phyloP scores from a whole-genome alignment of 2,797 vertebrate species.

The Brotogeris chrysoptera region DNA sequence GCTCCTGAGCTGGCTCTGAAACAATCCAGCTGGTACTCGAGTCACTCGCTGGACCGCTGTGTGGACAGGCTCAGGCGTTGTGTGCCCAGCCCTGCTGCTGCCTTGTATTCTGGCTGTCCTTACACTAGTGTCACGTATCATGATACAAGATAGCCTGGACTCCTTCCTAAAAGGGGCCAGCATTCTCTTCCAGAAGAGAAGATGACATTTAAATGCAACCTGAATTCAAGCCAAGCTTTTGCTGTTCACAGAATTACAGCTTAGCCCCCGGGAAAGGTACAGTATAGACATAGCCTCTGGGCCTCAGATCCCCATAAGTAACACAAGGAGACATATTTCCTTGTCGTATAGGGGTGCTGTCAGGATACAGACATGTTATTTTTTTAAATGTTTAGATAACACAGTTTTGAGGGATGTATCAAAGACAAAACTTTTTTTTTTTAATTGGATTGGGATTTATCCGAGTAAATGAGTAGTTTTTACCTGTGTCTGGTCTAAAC shows the following conservation, averaged over 20 bases:
- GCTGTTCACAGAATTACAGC: not conserved
- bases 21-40: slow-evolving; percentile 19
- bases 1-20: slow-evolving; percentile 40
- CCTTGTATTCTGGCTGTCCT: not conserved
- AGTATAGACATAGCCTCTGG: not conserved
- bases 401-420: not conserved
- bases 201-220: not conserved
- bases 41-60: not conserved
- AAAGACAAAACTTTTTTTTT: not conserved
- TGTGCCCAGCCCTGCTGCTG: slow-evolving; percentile 51
- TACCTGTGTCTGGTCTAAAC: not conserved
- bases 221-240: not conserved
- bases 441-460: not conserved
- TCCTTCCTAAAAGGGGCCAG: slow-evolving; percentile 6
- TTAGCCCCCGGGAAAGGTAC: not conserved
- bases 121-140: not conserved
- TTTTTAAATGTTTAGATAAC: not conserved
- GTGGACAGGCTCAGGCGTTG: not conserved
- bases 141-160: not conserved
- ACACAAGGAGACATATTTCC: not conserved
- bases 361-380: not conserved
- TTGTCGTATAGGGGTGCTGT: not conserved
- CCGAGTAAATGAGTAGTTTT: not conserved
- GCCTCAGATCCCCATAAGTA: not conserved
- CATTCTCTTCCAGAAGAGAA: not conserved